Conservation (phyloP, 2,888 invertebrate species). For the Seladonia tumulorum region DNA sequence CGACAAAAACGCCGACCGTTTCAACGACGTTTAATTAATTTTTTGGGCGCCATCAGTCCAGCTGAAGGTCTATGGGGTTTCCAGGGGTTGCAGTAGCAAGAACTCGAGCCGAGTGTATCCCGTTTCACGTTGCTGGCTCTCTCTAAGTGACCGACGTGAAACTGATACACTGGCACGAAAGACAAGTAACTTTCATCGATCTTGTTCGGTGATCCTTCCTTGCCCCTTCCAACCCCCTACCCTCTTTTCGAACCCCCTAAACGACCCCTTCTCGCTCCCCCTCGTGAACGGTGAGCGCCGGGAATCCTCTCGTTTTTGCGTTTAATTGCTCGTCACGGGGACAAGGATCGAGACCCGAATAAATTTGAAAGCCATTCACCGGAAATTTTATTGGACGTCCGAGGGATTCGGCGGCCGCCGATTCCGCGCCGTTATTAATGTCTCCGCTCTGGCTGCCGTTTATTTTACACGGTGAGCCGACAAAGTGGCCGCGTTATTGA, state of each 20-base stretch:
- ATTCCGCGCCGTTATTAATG: constrained; percentile 24
- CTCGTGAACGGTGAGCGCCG: background rate
- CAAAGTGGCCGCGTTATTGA: constrained; percentile 6
- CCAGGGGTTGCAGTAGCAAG: background rate
- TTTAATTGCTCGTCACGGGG: constrained; percentile 53
- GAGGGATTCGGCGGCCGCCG: constrained; percentile 5
- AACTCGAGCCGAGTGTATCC: constrained; percentile 24
- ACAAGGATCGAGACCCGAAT: constrained; percentile 37
- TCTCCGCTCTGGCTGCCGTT: background rate
- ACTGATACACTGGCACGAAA: constrained; percentile 61
- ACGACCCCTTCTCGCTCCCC: background rate
- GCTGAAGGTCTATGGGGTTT: background rate
- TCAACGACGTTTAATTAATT: background rate
- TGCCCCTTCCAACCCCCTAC: background rate
- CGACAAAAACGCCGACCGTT: background rate
- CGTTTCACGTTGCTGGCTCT: constrained; percentile 38
- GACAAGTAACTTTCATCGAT: constrained; percentile 67
- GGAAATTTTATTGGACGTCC: constrained; percentile 40
- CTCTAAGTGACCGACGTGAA: constrained; percentile 42
- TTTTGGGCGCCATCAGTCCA: background rate
- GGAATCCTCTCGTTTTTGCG: constrained; percentile 42
- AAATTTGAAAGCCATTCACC: constrained; percentile 46
- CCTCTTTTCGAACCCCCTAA: background rate
- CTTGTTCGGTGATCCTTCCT: constrained; percentile 43
- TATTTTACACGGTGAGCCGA: background rate